phyloP scores from a whole-genome alignment of 2,888 invertebrate species.

The Cecidostiba fungosa region DNA sequence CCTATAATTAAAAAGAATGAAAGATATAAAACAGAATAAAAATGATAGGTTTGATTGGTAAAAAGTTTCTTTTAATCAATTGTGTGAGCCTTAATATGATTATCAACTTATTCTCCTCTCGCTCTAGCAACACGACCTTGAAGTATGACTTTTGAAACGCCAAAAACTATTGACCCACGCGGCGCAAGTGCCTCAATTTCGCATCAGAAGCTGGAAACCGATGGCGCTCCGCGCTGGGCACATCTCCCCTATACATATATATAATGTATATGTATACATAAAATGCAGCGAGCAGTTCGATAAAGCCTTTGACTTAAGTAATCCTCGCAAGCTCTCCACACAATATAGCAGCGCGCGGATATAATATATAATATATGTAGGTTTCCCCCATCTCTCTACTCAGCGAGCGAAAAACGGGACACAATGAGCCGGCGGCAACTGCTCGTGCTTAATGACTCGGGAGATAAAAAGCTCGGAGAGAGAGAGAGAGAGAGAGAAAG shows the following conservation, averaged over 20 bases:
- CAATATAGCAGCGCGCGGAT: neutral
- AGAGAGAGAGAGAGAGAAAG: neutral
- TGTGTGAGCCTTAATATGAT: too few species aligned
- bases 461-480: conserved; percentile 48
- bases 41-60: too few species aligned
- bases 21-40: too few species aligned
- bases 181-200: neutral
- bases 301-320: conserved; percentile 55
- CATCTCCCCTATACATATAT: neutral
- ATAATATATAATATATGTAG: neutral
- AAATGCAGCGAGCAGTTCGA: conserved; percentile 41
- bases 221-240: neutral
- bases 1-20: too few species aligned
- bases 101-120: neutral
- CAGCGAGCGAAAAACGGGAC: conserved; percentile 11
- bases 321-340: conserved; percentile 23
- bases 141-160: neutral
- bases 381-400: neutral
- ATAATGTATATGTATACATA: too few species aligned
- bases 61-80: too few species aligned
- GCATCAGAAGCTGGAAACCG: neutral
- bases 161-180: neutral
- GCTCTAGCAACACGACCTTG: neutral
- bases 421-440: conserved; percentile 44
- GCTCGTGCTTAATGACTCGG: conserved; percentile 59